Conservation (phyloP, 30 jellyfish, hydroid and myxozoan species). For the Catostylus mosaicus region DNA sequence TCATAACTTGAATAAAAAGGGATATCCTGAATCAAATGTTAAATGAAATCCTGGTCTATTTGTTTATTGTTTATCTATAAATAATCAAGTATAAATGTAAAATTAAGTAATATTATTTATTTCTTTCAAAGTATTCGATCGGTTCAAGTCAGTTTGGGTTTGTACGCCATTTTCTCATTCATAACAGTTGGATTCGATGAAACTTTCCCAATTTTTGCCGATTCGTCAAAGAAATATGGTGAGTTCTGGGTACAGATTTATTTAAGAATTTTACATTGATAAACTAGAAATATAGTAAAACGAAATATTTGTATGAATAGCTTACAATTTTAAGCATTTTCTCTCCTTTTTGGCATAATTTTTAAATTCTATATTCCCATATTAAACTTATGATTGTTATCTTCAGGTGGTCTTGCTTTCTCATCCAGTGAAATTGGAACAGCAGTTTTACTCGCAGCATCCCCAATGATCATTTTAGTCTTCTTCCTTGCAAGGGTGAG, state of each 20-base stretch:
- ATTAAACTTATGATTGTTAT: not conserved
- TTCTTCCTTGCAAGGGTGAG: constrained; percentile 31
- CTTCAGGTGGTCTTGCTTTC: constrained; percentile 43
- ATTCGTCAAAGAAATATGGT: constrained; percentile 45
- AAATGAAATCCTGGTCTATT: too few relatives aligned
- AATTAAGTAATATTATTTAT: too few relatives aligned
- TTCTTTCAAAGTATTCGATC: not conserved
- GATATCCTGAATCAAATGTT: too few relatives aligned
- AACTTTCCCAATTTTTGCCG: constrained; percentile 52
- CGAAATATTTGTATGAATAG: not conserved
- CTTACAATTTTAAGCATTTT: not conserved
- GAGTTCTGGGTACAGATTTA: too few relatives aligned
- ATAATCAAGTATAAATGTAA: not conserved
- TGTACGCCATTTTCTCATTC: constrained; percentile 33
- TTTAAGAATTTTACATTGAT: too few relatives aligned
- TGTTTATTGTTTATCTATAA: too few relatives aligned
- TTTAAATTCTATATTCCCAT: not conserved
- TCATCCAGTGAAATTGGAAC: constrained; percentile 49
- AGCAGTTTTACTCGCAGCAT: constrained; percentile 10
- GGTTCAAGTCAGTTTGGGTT: constrained; percentile 22
- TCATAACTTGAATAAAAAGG: too few relatives aligned
- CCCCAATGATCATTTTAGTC: constrained; percentile 19
- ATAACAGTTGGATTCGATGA: constrained; percentile 37
- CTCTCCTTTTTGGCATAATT: not conserved
- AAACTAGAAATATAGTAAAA: not conserved